Base-by-base conservation (phyloP, 2,113 vertebrate species). In the Rhegmatorhina hoffmannsi region DNA sequence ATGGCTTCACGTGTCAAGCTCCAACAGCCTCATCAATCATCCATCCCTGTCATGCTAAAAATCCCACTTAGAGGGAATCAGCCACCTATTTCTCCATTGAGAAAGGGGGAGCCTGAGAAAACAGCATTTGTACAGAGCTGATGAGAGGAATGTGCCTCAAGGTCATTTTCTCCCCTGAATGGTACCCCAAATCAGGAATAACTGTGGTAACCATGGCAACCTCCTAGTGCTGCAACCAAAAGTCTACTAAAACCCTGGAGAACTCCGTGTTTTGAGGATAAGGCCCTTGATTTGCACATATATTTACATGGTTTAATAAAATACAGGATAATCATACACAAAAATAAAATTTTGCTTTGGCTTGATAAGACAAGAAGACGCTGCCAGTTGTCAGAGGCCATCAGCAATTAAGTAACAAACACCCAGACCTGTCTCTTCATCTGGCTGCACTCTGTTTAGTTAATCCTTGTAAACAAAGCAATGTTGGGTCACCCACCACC, bases 291-390 rank as follows among this genome's bases (percentile, higher is more conserved):
- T 94, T 74, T 85, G 87, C 70, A 84, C 67, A 52, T 67, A 5
- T 84, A 95, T 94, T 87, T 81, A 93, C 87, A 82, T 2, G 46
- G 38, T 79, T 95, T 64, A 70, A 58, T 80, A 88, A 95, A 90
- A 94, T 43, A 70, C 50, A 74, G 75, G 66, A 47, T 58, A 83
- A 80, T 85, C 46, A 25, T 10, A 62, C 10, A 69, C 0, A 2
- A 17, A 17, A 23, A 17, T 31, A 60, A 84, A 12, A 52, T 70
- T 64, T 84, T 0, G 0, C 87, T 95, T 83, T 93, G 85, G 55
- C 79, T 93, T 87, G 47, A 50, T 3, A 1, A 1, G 53, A 73
- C 52, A 75, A 10, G 3, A 7, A 50, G 34, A 44, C 2, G 1
- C 31, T 73, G 66, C 28, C 70, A 15, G 9, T 43, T 40, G 50